Evolutionary conservation across 2,113 vertebrate species (phyloP).

Genomic region (Paradoxurus hermaphroditus): DNA sequence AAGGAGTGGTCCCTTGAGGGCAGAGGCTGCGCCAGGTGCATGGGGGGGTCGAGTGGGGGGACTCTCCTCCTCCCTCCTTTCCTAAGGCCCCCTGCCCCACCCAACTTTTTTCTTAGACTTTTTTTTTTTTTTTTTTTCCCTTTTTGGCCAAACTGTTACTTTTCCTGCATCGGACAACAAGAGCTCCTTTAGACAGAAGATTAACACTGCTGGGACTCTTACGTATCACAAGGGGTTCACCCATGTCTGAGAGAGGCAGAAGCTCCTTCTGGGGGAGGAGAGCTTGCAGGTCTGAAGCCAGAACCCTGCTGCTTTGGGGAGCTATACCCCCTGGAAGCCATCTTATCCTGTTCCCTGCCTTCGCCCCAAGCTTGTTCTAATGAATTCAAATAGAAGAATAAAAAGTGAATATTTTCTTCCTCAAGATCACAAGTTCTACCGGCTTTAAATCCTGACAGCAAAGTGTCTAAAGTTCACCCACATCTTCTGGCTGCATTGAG

Average conservation of each 20-base stretch:
- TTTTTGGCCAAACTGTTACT: neutral
- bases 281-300: neutral
- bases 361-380: neutral
- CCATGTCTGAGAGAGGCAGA: neutral
- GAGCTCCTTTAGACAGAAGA: neutral
- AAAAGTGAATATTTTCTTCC: neutral
- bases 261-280: neutral
- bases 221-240: neutral
- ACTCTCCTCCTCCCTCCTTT: neutral
- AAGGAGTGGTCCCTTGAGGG: constrained; percentile 28
- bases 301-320: neutral
- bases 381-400: neutral
- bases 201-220: neutral
- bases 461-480: neutral
- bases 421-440: neutral
- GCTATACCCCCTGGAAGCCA: neutral
- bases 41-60: neutral
- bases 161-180: neutral
- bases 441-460: neutral
- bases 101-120: neutral
- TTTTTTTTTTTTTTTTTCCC: neutral
- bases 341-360: neutral
- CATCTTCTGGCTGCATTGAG: neutral
- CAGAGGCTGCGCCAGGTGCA: constrained; percentile 37
- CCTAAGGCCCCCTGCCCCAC: neutral